Evolutionary conservation across 2,888 invertebrate species (phyloP).

Genomic region (Amphipoea lucens): DNA sequence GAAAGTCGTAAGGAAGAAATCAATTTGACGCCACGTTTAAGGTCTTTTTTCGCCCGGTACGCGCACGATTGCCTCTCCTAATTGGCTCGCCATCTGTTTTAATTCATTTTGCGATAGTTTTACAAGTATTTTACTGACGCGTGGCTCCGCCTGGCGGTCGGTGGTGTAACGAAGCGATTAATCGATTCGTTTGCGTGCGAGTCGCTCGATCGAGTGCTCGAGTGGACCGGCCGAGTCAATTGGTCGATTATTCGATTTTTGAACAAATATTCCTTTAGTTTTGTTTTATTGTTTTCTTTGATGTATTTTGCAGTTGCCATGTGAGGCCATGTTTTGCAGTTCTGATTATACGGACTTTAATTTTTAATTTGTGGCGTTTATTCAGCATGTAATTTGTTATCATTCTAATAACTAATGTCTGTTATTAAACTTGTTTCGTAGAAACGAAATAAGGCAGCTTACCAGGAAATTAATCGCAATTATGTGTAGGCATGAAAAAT

Average conservation of each 20-base stretch:
- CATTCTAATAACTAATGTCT: slow-evolving; percentile 33
- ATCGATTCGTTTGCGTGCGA: slow-evolving; percentile 89
- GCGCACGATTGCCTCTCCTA: slow-evolving; percentile 90
- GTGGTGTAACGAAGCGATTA: slow-evolving; percentile 86
- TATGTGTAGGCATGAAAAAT: slow-evolving; percentile 64
- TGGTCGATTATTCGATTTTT: slow-evolving; percentile 80
- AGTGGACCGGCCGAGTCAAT: slow-evolving; percentile 76
- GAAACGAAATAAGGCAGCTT: slow-evolving; percentile 41
- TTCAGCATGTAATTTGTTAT: slow-evolving; percentile 41
- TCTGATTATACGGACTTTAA: slow-evolving; percentile 49
- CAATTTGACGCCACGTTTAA: slow-evolving; percentile 71
- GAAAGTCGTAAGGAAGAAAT: slow-evolving; percentile 71
- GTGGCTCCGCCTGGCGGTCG: slow-evolving; percentile 88
- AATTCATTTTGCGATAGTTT: slow-evolving; percentile 90
- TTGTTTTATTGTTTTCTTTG: slow-evolving; percentile 72
- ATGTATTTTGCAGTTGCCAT: slow-evolving; percentile 47
- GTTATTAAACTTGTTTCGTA: slow-evolving; percentile 44
- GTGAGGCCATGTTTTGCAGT: slow-evolving; percentile 51
- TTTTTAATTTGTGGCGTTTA: slow-evolving; percentile 47
- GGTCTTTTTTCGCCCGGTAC: slow-evolving; percentile 86
- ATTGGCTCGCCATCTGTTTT: slow-evolving; percentile 90
- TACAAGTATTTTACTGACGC: slow-evolving; percentile 90
- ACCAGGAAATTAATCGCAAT: slow-evolving; percentile 63
- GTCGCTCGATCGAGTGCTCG: slow-evolving; percentile 82
- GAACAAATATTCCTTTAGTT: slow-evolving; percentile 76